These are phyloP conservation scores for Graphium colonna DNA, from an alignment of 2,888 invertebrate genomes.

Conservation along the genomic window DNA sequence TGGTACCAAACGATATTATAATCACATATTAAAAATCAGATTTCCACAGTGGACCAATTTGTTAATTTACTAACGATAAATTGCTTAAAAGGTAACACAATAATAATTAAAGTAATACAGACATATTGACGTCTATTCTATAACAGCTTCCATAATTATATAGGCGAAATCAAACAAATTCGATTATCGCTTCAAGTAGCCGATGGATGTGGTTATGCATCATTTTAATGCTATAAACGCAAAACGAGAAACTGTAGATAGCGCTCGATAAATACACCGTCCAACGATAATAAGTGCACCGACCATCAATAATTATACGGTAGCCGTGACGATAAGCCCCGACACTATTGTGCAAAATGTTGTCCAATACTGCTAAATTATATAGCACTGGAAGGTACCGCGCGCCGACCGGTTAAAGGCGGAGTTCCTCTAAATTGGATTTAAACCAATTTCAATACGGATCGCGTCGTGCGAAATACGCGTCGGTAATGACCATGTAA, in stretches of 20 bases:
- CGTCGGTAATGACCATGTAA: not conserved
- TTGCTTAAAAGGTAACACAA: no score
- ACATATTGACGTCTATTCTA: no score
- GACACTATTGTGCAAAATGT: slow-evolving; percentile 71
- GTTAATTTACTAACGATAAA: no score
- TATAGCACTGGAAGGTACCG: slow-evolving; percentile 38
- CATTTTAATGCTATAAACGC: slow-evolving; percentile 60
- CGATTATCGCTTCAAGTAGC: slow-evolving; percentile 40
- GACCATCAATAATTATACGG: slow-evolving; percentile 65
- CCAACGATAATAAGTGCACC: slow-evolving; percentile 54
- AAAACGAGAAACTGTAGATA: slow-evolving; percentile 59
- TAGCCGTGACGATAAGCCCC: slow-evolving; percentile 60
- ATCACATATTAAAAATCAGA: no score
- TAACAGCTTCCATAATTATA: slow-evolving; percentile 44
- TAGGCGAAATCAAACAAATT: slow-evolving; percentile 56
- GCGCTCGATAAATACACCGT: slow-evolving; percentile 46
- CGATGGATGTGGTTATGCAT: slow-evolving; percentile 55
- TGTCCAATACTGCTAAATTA: slow-evolving; percentile 69
- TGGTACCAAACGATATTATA: no score
- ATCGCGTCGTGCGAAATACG: not conserved
- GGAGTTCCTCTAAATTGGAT: slow-evolving; percentile 25
- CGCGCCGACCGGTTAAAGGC: slow-evolving; percentile 40
- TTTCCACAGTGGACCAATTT: no score
- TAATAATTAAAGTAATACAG: no score
- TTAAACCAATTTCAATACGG: slow-evolving; percentile 13